Base-by-base conservation (phyloP, 2,888 invertebrate species). In the Sarcophaga rosellei region DNA sequence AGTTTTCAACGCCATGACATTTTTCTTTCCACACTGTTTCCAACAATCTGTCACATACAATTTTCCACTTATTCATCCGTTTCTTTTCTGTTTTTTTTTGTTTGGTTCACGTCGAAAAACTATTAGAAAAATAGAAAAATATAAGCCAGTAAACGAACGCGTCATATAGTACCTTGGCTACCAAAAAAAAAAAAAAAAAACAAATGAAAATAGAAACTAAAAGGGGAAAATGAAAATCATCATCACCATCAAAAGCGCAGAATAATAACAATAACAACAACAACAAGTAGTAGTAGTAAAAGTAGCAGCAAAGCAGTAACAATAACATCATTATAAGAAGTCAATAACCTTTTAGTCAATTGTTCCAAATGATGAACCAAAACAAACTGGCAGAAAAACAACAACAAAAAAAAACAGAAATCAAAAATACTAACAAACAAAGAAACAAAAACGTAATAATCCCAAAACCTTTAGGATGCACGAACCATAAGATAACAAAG, bases 321-420 rank as follows among this genome's bases (percentile, higher is more conserved):
- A 86, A 86, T 84, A 86, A 84, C 86, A 86, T 86, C 84, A 81
- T 86, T 86, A 86, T 65, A 81, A 45, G 77, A 84, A 86, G 86
- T 81, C 86, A 86, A 86, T 84, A 84, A 86, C 86, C 86, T 83
- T 35, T 70, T 77, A 69, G 78, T 62, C 74, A 75, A 78, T 83
- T 80, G 81, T 78, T 80, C 35, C 72, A 69, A 74, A 65, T 84
- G 74, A 81, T 78, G 73, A 83, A 80, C 45, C 62, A 79, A 78
- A 53, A 35, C 21, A 23, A 63, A 23, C 23, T 20, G 21, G 63
- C 12, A 53, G 17, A 53, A 53, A 53, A 53, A 53, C 15, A 53
- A 15, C 12, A 76, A 63, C 45, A 23, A 69, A 59, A 84, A 63
- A 74, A 84, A 53, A 53, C 5, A 2, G 1, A 61, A 20, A 10